These are phyloP conservation scores for Cantharis lateralis DNA, from an alignment of 2,888 invertebrate genomes.

Conservation along the genomic window DNA sequence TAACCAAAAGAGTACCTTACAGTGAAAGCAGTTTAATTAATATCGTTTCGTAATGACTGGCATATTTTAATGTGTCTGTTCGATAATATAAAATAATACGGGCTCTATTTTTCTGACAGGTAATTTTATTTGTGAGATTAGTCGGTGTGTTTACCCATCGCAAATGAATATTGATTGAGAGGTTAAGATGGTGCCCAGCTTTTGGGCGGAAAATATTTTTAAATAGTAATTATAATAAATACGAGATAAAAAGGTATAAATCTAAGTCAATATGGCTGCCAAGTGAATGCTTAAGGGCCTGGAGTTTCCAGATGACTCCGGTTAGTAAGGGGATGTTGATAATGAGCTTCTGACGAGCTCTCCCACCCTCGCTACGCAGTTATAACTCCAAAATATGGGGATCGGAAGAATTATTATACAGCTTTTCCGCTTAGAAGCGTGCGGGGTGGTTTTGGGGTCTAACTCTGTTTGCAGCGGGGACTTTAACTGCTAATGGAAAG, in stretches of 20 bases:
- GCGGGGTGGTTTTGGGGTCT: slow-evolving; percentile 32
- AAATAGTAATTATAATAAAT: slow-evolving; percentile 25
- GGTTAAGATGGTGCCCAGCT: background rate
- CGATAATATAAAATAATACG: background rate
- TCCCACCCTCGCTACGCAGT: slow-evolving; percentile 41
- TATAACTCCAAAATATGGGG: slow-evolving; percentile 51
- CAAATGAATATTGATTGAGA: background rate
- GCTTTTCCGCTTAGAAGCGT: slow-evolving; percentile 28
- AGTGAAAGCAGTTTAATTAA: slow-evolving; percentile 30
- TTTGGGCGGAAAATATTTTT: background rate
- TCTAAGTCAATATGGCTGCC: slow-evolving; percentile 44
- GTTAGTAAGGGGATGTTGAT: slow-evolving; percentile 46
- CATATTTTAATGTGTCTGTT: slow-evolving; percentile 11
- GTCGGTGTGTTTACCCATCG: background rate
- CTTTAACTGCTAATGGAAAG: slow-evolving; percentile 45
- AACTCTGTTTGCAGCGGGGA: slow-evolving; percentile 40
- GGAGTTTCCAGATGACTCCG: slow-evolving; percentile 45
- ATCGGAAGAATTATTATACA: slow-evolving; percentile 48
- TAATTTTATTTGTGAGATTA: background rate
- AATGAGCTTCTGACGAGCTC: slow-evolving; percentile 49
- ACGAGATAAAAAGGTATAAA: slow-evolving; percentile 36
- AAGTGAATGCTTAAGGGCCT: slow-evolving; percentile 40
- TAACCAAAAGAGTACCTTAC: slow-evolving; percentile 24
- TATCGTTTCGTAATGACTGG: slow-evolving; percentile 28
- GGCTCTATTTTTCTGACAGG: background rate